Conservation (phyloP, 2,797 vertebrate genomes). For the Falco peregrinus region DNA sequence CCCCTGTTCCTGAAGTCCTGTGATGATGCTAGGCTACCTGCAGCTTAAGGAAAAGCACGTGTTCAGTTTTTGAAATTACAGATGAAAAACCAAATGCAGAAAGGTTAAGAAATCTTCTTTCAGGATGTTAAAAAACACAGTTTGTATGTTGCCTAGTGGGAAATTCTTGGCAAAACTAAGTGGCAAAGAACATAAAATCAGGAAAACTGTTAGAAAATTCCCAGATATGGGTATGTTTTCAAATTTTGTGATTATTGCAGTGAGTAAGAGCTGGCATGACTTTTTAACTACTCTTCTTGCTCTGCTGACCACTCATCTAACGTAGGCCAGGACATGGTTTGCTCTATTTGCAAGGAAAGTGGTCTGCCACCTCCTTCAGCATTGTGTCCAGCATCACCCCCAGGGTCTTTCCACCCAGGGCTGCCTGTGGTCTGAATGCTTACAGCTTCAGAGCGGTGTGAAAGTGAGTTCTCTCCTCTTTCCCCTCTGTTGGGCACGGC, state of each 20-base stretch:
- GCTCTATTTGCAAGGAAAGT: not conserved
- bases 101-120: not conserved
- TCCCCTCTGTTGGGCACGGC: not conserved
- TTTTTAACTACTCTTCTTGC: not conserved
- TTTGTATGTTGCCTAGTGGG: not conserved
- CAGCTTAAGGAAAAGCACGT: not conserved
- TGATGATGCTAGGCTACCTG: not conserved
- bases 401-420: not conserved
- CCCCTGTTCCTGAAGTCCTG: not conserved
- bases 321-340: fast-evolving
- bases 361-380: not conserved
- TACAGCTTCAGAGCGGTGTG: not conserved
- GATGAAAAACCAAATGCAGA: not conserved
- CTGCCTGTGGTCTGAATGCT: not conserved
- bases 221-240: not conserved
- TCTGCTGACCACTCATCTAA: not conserved
- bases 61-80: not conserved
- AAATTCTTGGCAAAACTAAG: not conserved
- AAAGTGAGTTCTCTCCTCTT: not conserved
- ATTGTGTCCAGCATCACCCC: not conserved
- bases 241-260: not conserved
- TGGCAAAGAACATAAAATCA: not conserved
- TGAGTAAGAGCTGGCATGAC: not conserved
- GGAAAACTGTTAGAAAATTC: not conserved
- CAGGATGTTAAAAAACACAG: not conserved